Base-by-base conservation (phyloP, 1,140 invertebrate species). In the Scaptomyza montana region DNA sequence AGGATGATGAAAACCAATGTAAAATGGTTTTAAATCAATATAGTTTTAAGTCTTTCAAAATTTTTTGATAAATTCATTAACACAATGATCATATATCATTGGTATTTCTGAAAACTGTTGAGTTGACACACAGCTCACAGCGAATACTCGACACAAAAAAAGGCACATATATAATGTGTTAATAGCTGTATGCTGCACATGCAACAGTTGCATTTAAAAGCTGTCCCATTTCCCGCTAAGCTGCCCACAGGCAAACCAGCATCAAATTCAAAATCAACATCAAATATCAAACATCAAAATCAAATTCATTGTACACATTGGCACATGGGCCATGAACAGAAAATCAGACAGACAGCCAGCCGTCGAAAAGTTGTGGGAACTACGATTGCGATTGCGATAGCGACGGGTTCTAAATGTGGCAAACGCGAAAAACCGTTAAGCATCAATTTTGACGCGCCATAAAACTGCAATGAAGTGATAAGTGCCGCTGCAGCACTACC, bases 391-490 rank as follows among this genome's bases (percentile, higher is more conserved):
- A 54, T 54, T 46, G 36, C 28, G 7, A 28, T 5, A 21, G 36
- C 33, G 51, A 79, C 67, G 76, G 57, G 74, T 81, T 79, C 84
- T 80, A 87, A 89, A 89, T 87, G 84, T 78, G 73, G 75, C 84
- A 55, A 69, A 74, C 84, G 84, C 84, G 84, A 89, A 87, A 87
- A 87, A 80, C 84, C 84, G 84, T 87, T 87, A 87, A 87, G 84
- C 84, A 89, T 89, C 84, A 89, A 89, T 89, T 89, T 89, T 89
- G 84, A 89, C 84, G 84, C 85, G 87, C 87, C 84, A 89, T 89
- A 89, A 89, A 89, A 89, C 85, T 89, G 84, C 84, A 89, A 89
- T 89, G 84, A 89, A 89, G 84, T 89, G 84, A 89, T 89, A 89
- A 89, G 84, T 89, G 84, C 73, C 74, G 79, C 78, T 69, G 84